Base-by-base conservation (phyloP, 2,113 vertebrate species). In the Chaetodon trifascialis region DNA sequence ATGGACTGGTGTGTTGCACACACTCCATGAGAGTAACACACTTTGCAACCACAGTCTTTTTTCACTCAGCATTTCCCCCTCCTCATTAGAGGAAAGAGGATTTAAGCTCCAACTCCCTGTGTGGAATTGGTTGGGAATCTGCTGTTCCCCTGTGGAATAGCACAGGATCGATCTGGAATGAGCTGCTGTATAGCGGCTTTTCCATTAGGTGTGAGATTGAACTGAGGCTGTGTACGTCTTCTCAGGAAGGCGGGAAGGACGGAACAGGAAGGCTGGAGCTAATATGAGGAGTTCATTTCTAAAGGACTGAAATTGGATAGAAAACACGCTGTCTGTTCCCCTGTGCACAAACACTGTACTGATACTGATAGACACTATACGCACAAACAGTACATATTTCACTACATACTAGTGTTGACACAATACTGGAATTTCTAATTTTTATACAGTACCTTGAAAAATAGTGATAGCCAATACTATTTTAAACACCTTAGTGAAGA, bases 201-300 rank as follows among this genome's bases (percentile, higher is more conserved):
- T 84, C 86, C 67, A 76, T 91, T 88, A 63, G 72, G 68, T 67
- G 64, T 59, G 59, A 59, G 23, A 79, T 80, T 86, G 78, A 86
- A 83, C 49, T 59, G 10, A 68, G 54, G 23, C 25, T 58, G 21
- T 59, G 25, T 60, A 55, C 7, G 5, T 70, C 34, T 23, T 63
- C 16, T 36, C 15, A 60, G 68, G 52, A 10, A 72, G 15, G 25
- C 51, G 55, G 51, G 55, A 38, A 17, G 19, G 36, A 62, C 49
- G 49, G 60, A 0, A 36, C 16, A 17, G 25, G 11, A 34, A 15
- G 21, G 67, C 7, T 2, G 34, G 46, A 77, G 52, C 73, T 78
- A 55, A 70, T 56, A 38, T 66, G 51, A 68, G 49, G 19, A 51
- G 42, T 72, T 47, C 5, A 66, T 44, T 70, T 70, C 16, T 36